These are phyloP conservation scores for Cephalopachus bancanus DNA, from an alignment of 2,797 vertebrate species.

Conservation along the genomic window DNA sequence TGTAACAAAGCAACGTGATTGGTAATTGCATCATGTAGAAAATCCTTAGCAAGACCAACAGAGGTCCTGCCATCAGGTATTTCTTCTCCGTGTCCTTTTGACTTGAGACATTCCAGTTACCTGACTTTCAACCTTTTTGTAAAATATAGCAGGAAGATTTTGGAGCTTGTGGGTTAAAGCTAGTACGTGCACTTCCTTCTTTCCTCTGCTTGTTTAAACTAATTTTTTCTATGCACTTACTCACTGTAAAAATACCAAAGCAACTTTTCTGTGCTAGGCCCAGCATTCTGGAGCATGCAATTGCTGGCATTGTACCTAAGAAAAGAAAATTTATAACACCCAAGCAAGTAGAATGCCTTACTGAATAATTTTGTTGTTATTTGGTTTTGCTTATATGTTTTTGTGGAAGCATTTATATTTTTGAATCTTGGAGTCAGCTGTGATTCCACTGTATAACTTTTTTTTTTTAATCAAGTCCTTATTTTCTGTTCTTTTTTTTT, in stretches of 20 bases:
- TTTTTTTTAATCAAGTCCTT: background rate
- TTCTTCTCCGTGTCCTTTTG: background rate
- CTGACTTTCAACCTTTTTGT: background rate
- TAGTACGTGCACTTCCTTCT: accelerated
- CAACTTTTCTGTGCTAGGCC: background rate
- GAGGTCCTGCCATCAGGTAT: background rate
- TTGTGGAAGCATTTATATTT: background rate
- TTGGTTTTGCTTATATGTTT: background rate
- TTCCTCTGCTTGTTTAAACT: background rate
- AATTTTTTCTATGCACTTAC: background rate
- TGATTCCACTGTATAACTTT: background rate
- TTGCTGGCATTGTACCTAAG: background rate
- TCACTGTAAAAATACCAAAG: background rate
- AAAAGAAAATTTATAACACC: background rate
- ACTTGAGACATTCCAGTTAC: background rate
- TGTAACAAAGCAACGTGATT: background rate
- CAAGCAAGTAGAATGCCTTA: background rate
- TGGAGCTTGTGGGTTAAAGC: background rate
- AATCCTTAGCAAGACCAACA: background rate
- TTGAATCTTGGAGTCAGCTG: background rate
- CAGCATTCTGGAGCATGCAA: background rate
- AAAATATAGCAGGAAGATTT: background rate
- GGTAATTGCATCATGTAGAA: background rate
- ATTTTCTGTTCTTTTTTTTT: background rate
- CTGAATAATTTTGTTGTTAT: background rate